Evolutionary conservation across 2,113 vertebrate species (phyloP), one percentile per base, ranked within the genome.

Genomic region (Gallinago jamesoni): DNA sequence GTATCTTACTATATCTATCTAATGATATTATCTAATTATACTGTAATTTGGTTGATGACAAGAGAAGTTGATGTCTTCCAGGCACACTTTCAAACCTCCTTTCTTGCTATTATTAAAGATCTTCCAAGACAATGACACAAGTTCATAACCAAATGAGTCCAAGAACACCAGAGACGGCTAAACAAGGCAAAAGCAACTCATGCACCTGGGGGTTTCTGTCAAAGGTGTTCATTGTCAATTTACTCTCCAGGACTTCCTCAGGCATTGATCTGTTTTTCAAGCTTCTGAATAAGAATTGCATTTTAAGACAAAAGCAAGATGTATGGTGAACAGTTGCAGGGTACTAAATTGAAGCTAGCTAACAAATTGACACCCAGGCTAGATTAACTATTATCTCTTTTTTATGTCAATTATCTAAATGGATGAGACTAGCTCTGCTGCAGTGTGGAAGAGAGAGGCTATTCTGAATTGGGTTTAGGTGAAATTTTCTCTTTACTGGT

Each of bases 31-130:
- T 64, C 30, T 87, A 77, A 28, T 20, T 68, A 27, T 73, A 64
- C 14, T 85, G 9, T 82, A 90, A 89, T 94, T 89, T 96, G 77
- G 72, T 6, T 79, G 73, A 95, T 86, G 74, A 79, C 73, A 96
- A 93, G 91, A 94, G 55, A 96, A 95, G 95, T 68, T 87, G 37
- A 93, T 77, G 55, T 52, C 64, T 93, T 96, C 79, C 75, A 93
- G 77, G 57, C 64, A 84, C n/a, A 59, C 64, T 93, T 96, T 76
- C 53, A 79, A 82, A 82, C 74, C 80, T 95, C 78, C 70, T 82
- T 94, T 93, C 53, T 96, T 97, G 97, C 59, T 75, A 77, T 96
- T 96, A 90, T 62, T 75, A 79, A 90, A 84, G 73, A 84, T 75
- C 35, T 91, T 90, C 63, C 48, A 77, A 97, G 76, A 76, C 24